Percentiles rank a stretch among this genome's conserved stretches.
Conservation (phyloP, 2,113 vertebrate species). For the Podarcis cretensis region DNA sequence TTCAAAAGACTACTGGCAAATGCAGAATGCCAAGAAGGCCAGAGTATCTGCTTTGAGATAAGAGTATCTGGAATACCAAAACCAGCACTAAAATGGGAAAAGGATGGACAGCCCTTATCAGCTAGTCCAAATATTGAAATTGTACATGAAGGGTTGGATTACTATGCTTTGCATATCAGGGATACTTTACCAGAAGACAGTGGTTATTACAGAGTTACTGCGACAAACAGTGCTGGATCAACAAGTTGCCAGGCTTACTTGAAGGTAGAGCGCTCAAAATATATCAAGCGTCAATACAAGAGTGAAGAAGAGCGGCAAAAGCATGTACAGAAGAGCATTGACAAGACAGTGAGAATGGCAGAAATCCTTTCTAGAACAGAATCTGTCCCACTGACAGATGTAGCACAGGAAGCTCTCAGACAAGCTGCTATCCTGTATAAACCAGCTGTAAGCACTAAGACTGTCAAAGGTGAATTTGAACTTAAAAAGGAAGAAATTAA, state of each 20-base stretch:
- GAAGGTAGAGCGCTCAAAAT: conserved; percentile 88
- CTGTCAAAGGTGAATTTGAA: conserved; percentile 89
- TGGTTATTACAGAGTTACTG: conserved; percentile 94
- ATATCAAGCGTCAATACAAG: conserved; percentile 90
- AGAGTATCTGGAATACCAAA: conserved; percentile 91
- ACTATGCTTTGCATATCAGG: conserved; percentile 92
- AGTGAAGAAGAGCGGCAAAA: conserved; percentile 82
- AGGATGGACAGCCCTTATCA: conserved; percentile 90
- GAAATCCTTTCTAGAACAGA: conserved; percentile 90
- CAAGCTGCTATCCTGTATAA: conserved; percentile 93
- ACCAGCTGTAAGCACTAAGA: conserved; percentile 92
- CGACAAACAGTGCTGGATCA: conserved; percentile 96
- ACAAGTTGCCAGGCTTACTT: conserved; percentile 94
- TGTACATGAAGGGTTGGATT: conserved; percentile 96
- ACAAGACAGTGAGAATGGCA: conserved; percentile 92
- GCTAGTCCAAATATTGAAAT: conserved; percentile 93
- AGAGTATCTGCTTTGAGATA: conserved; percentile 93
- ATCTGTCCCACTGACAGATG: conserved; percentile 84
- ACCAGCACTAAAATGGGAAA: conserved; percentile 91
- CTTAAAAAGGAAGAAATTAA: conserved; percentile 88
- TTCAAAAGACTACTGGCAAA: conserved; percentile 98
- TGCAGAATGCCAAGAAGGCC: conserved; percentile 93
- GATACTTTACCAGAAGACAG: conserved; percentile 95
- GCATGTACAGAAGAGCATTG: conserved; percentile 81
- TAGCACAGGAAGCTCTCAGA: conserved; percentile 90